These are phyloP conservation scores for Portunus trituberculatus DNA, from an alignment of 1,140 invertebrate genomes.

Conservation along the genomic window DNA sequence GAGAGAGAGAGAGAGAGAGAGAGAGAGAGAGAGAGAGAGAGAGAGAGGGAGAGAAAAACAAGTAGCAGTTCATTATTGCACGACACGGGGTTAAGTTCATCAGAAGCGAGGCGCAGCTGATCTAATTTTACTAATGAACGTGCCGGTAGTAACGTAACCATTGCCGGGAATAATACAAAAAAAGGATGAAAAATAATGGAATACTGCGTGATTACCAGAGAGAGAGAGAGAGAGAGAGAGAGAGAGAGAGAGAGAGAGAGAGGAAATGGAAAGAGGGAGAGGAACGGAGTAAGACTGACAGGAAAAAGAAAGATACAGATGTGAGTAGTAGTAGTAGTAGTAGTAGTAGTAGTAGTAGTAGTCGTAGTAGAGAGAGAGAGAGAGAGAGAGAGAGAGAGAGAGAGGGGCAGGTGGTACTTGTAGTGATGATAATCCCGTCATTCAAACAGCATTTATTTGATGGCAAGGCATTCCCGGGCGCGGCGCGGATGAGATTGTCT, in stretches of 20 bases:
- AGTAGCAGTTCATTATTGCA: background rate
- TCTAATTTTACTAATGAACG: too few species aligned
- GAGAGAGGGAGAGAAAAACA: constrained; percentile 16
- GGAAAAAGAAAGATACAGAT: background rate
- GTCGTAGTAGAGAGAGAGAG: constrained; percentile 1
- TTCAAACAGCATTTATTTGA: too few species aligned
- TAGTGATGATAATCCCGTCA: background rate
- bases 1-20: constrained; percentile 29
- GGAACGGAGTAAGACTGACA: background rate
- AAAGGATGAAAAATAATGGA: too few species aligned
- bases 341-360: background rate
- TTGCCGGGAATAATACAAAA: too few species aligned
- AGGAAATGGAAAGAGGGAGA: background rate
- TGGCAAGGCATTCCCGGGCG: too few species aligned
- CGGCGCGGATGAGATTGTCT: too few species aligned
- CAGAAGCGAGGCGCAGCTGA: too few species aligned
- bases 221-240: too few species aligned
- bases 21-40: constrained; percentile 41
- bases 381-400: constrained; percentile 41
- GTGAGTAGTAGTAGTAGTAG: background rate
- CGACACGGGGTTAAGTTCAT: too few species aligned
- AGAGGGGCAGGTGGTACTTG: background rate
- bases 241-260: background rate
- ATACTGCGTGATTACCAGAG: too few species aligned
- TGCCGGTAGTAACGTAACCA: too few species aligned